Evolutionary conservation across 2,888 invertebrate species (phyloP), one percentile per base, ranked within the genome.

Genomic region (Diaphora mendica): DNA sequence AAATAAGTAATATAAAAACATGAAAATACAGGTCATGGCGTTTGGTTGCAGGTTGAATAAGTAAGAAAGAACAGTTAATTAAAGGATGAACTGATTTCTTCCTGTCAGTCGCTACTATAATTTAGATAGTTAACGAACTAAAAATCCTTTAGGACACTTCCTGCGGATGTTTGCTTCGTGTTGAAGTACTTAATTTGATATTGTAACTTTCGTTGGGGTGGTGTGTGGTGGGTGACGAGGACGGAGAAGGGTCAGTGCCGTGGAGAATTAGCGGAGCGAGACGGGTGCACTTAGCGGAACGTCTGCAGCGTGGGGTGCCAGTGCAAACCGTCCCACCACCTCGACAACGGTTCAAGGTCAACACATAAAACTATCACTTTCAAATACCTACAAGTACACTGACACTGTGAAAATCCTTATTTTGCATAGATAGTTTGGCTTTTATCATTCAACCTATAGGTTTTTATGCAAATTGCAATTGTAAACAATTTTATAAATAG

Each of bases 261-360:
- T 85, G 87, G 76, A 79, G 85, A 85, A 82, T 76, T 86, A 88
- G 86, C 90, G 85, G 83, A 90, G 89, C 94, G 91, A 76, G 86
- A 88, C 91, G 88, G 77, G 73, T 81, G 85, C 83, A 86, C 83
- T 83, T 80, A 87, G 86, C 89, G 93, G 91, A 93, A 93, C 93
- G 88, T 72, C 78, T 79, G 78, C 82, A 78, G 77, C 82, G 85
- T 81, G 85, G 91, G 91, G 92, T 91, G 92, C 89, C 85, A 72
- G 90, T 90, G 90, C 86, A 83, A 76, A 76, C 77, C 81, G 84
- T 76, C 80, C 81, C 82, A 85, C 86, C 86, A 86, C 84, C 85
- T 73, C 78, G 70, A 62, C 70, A 59, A 75, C 64, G 26, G n/a
- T 62, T 82, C 87, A 88, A 86, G 87, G 88, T 73, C 85, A 86